These are phyloP conservation scores for Nematolebias whitei DNA, from an alignment of 2,113 vertebrate species.

Conservation along the genomic window DNA sequence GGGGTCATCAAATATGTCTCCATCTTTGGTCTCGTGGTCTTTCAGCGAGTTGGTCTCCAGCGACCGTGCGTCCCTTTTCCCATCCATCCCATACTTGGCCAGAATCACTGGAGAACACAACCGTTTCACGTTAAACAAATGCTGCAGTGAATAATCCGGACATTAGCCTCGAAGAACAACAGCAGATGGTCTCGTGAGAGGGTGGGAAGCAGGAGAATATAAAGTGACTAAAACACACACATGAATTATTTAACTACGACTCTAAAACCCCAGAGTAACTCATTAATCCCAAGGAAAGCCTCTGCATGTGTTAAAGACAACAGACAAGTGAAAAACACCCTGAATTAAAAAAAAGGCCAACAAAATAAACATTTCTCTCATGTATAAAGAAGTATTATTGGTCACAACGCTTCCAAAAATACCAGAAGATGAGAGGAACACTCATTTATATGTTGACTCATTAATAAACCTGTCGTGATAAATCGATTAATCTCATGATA, in stretches of 20 bases:
- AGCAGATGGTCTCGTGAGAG: conserved; percentile 1
- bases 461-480: no score
- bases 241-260: conserved; percentile 18
- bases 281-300: conserved; percentile 21
- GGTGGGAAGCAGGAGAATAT: neutral
- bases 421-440: no score
- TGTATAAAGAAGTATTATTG: neutral
- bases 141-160: neutral
- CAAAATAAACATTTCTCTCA: neutral
- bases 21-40: conserved; percentile 78
- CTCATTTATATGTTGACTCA: no score
- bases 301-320: neutral
- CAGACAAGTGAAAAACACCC: conserved; percentile 2
- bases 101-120: conserved; percentile 84
- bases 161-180: neutral
- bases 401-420: neutral
- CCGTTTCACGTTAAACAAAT: neutral
- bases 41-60: conserved; percentile 85
- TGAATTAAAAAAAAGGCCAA: neutral
- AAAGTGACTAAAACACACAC: neutral
- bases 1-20: conserved; percentile 88
- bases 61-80: conserved; percentile 84
- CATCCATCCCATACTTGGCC: conserved; percentile 93
- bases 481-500: no score
- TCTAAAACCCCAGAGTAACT: conserved; percentile 4